Evolutionary conservation across 2,888 invertebrate genomes (phyloP).

Genomic region (Deroplatys truncata): DNA sequence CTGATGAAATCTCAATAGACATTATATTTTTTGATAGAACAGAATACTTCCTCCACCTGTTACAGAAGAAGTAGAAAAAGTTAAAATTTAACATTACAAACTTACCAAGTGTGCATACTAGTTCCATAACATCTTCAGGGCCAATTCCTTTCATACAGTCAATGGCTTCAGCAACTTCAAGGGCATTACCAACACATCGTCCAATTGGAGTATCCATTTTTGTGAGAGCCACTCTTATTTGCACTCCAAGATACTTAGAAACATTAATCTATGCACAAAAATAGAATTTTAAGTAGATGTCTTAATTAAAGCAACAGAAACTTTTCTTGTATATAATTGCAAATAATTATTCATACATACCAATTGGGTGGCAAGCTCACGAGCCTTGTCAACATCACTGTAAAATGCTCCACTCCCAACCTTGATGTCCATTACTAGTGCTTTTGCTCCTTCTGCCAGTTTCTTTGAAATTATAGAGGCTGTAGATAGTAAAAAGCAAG

Average conservation of each 20-base stretch:
- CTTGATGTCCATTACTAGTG: conserved; percentile 52
- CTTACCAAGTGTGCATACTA: conserved; percentile 45
- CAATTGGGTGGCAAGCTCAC: conserved; percentile 44
- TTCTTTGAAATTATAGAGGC: conserved; percentile 51
- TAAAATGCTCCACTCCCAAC: conserved; percentile 46
- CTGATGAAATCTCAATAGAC: no score
- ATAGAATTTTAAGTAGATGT: background rate
- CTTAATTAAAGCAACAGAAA: background rate
- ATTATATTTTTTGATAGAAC: no score
- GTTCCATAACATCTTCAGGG: conserved; percentile 44
- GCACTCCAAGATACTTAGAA: conserved; percentile 44
- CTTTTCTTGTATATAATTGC: background rate
- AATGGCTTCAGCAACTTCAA: conserved; percentile 51
- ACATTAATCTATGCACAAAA: conserved; percentile 39
- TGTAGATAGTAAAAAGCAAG: background rate
- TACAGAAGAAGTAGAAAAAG: no score
- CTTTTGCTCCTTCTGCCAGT: conserved; percentile 47
- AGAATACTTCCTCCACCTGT: no score
- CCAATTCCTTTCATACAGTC: conserved; percentile 46
- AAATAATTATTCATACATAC: conserved; percentile 35
- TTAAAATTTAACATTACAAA: background rate
- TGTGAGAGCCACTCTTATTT: conserved; percentile 46
- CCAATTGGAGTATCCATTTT: conserved; percentile 52
- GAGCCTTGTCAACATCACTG: conserved; percentile 42
- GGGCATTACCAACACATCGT: conserved; percentile 46